Evolutionary conservation across 2,888 invertebrate genomes (phyloP).

Genomic region (Nasonia oneida): DNA sequence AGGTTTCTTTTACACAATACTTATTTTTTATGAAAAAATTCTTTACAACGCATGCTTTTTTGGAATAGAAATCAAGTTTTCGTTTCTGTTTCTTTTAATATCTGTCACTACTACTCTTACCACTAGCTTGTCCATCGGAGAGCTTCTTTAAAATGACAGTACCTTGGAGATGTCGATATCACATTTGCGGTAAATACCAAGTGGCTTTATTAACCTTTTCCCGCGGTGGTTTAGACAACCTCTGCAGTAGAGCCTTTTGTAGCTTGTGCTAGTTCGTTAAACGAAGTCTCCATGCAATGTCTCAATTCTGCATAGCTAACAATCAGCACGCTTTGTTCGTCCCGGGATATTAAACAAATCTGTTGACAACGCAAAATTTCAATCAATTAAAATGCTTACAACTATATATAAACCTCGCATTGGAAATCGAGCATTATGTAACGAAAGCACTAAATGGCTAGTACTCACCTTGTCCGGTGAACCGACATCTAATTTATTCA

Average conservation of each 20-base stretch:
- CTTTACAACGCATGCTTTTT: conserved; percentile 54
- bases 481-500: conserved; percentile 95
- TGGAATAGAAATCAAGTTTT: conserved; percentile 52
- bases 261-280: conserved; percentile 85
- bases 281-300: conserved; percentile 95
- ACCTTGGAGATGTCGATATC: conserved; percentile 77
- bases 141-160: conserved; percentile 70
- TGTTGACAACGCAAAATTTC: conserved; percentile 75
- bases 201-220: conserved; percentile 44
- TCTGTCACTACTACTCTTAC: conserved; percentile 60
- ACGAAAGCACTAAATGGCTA: background rate
- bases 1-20: conserved; percentile 44
- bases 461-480: conserved; percentile 86
- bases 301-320: conserved; percentile 97
- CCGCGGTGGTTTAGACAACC: conserved; percentile 52
- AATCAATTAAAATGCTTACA: background rate
- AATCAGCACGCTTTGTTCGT: conserved; percentile 97
- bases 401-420: background rate
- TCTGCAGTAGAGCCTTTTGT: conserved; percentile 58
- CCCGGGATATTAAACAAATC: conserved; percentile 97
- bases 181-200: conserved; percentile 74
- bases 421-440: background rate
- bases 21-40: conserved; percentile 58
- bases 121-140: conserved; percentile 58
- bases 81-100: conserved; percentile 37